Base-by-base conservation (phyloP, 2,113 vertebrate genomes). In the Peucedramus taeniatus region DNA sequence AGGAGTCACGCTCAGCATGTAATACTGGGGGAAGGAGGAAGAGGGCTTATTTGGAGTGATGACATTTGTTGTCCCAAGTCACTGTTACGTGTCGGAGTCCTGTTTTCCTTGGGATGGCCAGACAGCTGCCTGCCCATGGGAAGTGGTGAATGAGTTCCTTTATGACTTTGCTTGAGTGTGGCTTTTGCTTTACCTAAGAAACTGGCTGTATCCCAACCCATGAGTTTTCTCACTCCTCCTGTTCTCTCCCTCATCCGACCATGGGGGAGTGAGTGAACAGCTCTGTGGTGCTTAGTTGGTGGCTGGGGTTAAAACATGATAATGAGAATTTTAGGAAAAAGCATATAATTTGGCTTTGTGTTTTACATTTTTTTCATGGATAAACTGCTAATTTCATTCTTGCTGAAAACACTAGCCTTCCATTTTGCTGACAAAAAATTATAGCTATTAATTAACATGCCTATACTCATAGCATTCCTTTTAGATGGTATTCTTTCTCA, bases 61-160 rank as follows among this genome's bases (percentile, higher is more conserved):
- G 40, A 10, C 2, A 6, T 69, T 81, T 44, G 22, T 18, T 40
- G 20, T 68, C 30, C 44, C 31, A 42, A 39, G 39, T 19, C 40
- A 27, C 13, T 0, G 0, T 22, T 18, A 23, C 6, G 3, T 3
- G 13, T 33, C 17, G 27, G 33, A 65, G 5, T 39, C 8, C 11
- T 45, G 7, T 44, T 72, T 45, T 35, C 47, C 30, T 54, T 53
- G 42, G 44, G 37, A 26, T 57, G 65, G 20, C 37, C 21, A 56
- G 35, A 39, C 3, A 63, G 5, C 33, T 63, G 20, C 61, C 23
- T 44, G 54, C 20, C 33, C 14, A 13, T 44, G 28, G 11, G 49
- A 39, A 50, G 20, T 10, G 20, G 23, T n/a, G 37, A 24, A 61
- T 11, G 1, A 44, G 17, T 30, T 74, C 12, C 23, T 50, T 50